Percentiles rank a stretch among this genome's conserved stretches.
These are phyloP conservation scores for Silvanus unidentatus DNA, from an alignment of 2,888 invertebrate genomes.

Conservation along the genomic window DNA sequence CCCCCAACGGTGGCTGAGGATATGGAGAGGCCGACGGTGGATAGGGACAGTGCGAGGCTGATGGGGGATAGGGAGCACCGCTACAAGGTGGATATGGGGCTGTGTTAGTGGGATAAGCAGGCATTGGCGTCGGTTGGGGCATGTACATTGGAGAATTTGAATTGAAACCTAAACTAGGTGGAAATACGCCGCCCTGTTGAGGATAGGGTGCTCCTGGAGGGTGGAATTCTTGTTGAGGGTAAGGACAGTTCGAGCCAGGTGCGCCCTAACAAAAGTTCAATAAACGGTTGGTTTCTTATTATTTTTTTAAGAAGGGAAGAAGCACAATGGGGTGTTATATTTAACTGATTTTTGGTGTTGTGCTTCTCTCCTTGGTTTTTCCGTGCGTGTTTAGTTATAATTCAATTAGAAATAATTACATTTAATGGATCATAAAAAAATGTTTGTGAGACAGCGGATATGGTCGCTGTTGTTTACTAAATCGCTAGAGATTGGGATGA, in stretches of 20 bases:
- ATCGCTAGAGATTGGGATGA: no score
- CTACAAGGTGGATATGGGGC: slow-evolving; percentile 15
- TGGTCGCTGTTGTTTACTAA: no score
- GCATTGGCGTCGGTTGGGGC: slow-evolving; percentile 48
- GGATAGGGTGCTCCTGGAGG: slow-evolving; percentile 32
- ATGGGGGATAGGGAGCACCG: slow-evolving; percentile 18
- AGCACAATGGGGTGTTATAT: no score
- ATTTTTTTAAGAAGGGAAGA: no score
- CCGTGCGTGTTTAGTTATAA: no score
- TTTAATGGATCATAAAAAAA: no score
- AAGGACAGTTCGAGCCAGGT: slow-evolving; percentile 23
- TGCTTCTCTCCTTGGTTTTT: no score
- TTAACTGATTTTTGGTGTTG: no score
- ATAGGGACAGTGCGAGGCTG: slow-evolving; percentile 20
- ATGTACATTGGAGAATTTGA: slow-evolving; percentile 44
- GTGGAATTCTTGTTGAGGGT: slow-evolving; percentile 30
- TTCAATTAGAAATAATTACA: no score
- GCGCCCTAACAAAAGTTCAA: slow-evolving; percentile 26
- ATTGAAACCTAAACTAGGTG: slow-evolving; percentile 50
- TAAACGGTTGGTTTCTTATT: background rate
- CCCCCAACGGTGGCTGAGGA: slow-evolving; percentile 15
- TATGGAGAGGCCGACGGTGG: slow-evolving; percentile 14
- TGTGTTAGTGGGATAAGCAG: slow-evolving; percentile 27
- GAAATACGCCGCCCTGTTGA: slow-evolving; percentile 33
- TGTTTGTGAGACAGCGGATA: no score